Base-by-base conservation (phyloP, 2,113 vertebrate genomes). In the Bostrychus sinensis region DNA sequence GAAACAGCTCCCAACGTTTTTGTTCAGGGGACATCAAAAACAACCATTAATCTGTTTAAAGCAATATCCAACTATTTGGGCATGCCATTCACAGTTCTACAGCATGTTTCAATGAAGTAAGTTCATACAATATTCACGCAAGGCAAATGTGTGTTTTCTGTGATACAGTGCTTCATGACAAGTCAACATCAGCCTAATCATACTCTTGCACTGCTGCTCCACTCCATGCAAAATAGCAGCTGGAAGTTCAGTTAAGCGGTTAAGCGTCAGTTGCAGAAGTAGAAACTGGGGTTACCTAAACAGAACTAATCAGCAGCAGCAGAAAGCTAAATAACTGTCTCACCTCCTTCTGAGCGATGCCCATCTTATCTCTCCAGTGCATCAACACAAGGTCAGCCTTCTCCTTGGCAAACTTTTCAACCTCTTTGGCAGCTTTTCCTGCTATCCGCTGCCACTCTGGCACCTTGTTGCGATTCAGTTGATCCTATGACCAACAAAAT, bases 281-380 rank as follows among this genome's bases (percentile, higher is more conserved):
- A 61, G 53, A 61, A 25, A 25, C 19, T 51, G 17, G 16, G 59
- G 56, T 50, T 22, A 23, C 20, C 55, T 30, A 32, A 62, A 71
- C 62, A 67, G n/a, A 37, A 12, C 50, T 17, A 56, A 32, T 20
- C 28, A 68, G 43, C 57, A 69, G 61, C 16, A 56, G 60, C 42
- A 67, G 45, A 13, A 22, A 34, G 41, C 12, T n/a, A 51, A 17
- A 51, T 7, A 28, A 20, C 42, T 51, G 38, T 14, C 88, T 93
- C 92, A 98, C 97, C 95, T 99, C 97, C 88, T 99, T 98, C 68
- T 99, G 97, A 62, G 95, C 94, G 69, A 99, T 97, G 74, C 97
- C 97, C 97, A 99, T 99, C 80, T 97, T 94, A 63, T 99, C 97
- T 65, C 97, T 94, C 97, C 97, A 99, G 86, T 99, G 97, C 94